A percentile compares a stretch with the other conserved stretches of the same genome.
These are phyloP conservation scores for Actenoides lindsayi DNA, from an alignment of 2,113 vertebrate species.

Conservation along the genomic window DNA sequence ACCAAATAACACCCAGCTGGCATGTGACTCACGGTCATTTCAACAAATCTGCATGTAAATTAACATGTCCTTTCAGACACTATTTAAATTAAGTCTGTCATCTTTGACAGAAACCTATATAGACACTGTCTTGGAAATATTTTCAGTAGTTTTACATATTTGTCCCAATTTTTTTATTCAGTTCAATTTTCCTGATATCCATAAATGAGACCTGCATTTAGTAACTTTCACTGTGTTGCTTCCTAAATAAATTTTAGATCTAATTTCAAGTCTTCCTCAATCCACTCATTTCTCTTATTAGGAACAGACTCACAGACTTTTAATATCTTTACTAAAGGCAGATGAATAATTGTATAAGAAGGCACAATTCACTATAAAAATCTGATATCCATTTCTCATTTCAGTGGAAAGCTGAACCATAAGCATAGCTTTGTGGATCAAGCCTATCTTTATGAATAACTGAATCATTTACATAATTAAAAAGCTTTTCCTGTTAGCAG, in stretches of 20 bases:
- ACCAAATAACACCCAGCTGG: not conserved
- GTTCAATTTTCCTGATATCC: not conserved
- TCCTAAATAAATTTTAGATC: not conserved
- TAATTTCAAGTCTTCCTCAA: not conserved
- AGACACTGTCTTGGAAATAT: not conserved
- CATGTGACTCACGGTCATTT: not conserved
- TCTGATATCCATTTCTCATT: not conserved
- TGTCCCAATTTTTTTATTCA: not conserved
- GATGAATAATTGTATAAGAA: not conserved
- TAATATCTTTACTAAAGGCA: not conserved
- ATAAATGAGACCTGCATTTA: not conserved
- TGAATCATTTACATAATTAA: not conserved
- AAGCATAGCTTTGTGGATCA: not conserved
- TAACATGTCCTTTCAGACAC: not conserved
- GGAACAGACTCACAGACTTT: not conserved
- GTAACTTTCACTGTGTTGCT: not conserved
- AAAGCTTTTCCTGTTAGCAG: not conserved
- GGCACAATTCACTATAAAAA: not conserved
- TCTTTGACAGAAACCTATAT: not conserved
- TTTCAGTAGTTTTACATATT: not conserved
- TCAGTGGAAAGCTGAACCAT: not conserved
- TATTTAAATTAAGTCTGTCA: not conserved
- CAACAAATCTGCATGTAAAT: not conserved
- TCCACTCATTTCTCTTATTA: not conserved
- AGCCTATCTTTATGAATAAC: not conserved